phyloP scores from a whole-genome alignment of 2,888 invertebrate species.

The Slavum lentiscoides region DNA sequence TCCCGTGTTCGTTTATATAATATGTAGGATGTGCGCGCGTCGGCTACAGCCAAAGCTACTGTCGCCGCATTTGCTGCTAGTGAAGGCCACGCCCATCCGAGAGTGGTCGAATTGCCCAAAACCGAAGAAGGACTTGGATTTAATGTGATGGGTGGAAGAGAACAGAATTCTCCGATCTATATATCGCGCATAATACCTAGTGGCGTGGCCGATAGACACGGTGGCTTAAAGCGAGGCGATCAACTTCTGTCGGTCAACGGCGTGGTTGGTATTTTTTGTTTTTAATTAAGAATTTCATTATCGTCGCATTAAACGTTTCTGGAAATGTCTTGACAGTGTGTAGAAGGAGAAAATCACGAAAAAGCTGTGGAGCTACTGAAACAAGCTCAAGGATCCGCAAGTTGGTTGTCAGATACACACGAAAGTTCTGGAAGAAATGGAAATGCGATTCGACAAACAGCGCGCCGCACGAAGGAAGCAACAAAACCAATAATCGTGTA shows the following conservation, averaged over 20 bases:
- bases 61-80: constrained; percentile 87
- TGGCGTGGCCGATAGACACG: constrained; percentile 97
- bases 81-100: constrained; percentile 97
- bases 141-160: constrained; percentile 99
- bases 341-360: constrained; percentile 99
- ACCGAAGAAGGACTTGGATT: constrained; percentile 99
- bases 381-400: constrained; percentile 93
- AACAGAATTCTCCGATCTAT: constrained; percentile 99
- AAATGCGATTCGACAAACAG: constrained; percentile 96
- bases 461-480: constrained; percentile 81
- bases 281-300: background rate
- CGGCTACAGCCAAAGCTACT: constrained; percentile 97
- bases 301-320: constrained; percentile 22
- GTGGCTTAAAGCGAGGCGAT: constrained; percentile 95
- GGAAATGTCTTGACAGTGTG: constrained; percentile 68
- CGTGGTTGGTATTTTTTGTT: constrained; percentile 70
- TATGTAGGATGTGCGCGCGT: constrained; percentile 81
- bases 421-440: constrained; percentile 99
- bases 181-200: constrained; percentile 99
- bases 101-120: constrained; percentile 97
- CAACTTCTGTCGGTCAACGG: constrained; percentile 98
- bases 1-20: too few relatives aligned
- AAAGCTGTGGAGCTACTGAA: constrained; percentile 97
- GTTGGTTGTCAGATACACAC: constrained; percentile 95
- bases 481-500: constrained; percentile 32